These are phyloP conservation scores for Agrypnia vestita DNA, from an alignment of 1,140 invertebrate species.

Conservation along the genomic window DNA sequence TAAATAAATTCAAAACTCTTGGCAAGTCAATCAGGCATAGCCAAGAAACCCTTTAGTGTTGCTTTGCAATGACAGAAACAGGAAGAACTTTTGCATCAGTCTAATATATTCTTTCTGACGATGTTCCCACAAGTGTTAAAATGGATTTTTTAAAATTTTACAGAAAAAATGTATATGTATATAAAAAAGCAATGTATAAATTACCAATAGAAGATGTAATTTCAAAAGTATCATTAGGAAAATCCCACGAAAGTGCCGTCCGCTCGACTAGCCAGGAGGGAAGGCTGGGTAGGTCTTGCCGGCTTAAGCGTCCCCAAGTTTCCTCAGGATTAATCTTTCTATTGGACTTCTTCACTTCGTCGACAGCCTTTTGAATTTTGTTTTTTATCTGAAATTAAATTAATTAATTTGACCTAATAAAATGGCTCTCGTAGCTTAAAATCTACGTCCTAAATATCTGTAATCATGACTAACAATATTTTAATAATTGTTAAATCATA, in stretches of 20 bases:
- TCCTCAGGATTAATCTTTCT: conserved; percentile 70
- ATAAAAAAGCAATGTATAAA: neutral
- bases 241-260: conserved; percentile 71
- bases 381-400: conserved; percentile 70
- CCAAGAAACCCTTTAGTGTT: too few relatives aligned
- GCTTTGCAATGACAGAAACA: too few relatives aligned
- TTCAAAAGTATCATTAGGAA: conserved; percentile 68
- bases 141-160: neutral
- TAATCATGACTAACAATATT: too few relatives aligned
- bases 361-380: conserved; percentile 71
- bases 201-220: conserved; percentile 67
- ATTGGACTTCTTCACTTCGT: conserved; percentile 70
- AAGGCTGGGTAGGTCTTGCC: conserved; percentile 66
- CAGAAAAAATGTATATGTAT: too few relatives aligned
- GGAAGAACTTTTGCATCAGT: too few relatives aligned
- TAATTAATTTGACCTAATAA: too few relatives aligned
- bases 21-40: too few relatives aligned
- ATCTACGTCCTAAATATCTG: too few relatives aligned
- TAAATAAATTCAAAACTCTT: too few relatives aligned
- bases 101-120: too few relatives aligned
- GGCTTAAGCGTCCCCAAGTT: conserved; percentile 59
- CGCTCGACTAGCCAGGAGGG: conserved; percentile 71
- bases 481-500: neutral
- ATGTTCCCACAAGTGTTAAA: neutral
- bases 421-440: too few relatives aligned